phyloP scores from a whole-genome alignment of 2,113 vertebrate species.

The Camelus bactrianus region DNA sequence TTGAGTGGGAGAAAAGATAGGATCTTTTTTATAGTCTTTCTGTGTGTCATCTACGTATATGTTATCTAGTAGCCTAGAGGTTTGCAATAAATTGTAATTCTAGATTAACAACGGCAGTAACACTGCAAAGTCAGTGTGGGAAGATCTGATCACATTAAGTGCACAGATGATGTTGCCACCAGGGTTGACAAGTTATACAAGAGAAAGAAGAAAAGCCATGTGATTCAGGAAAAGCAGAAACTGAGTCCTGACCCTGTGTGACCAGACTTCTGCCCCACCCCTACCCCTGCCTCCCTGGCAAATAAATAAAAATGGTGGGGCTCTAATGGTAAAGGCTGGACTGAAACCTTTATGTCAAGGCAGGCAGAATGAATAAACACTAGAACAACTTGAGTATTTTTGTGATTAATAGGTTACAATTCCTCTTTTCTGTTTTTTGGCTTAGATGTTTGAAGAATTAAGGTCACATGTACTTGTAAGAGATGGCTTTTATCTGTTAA shows the following conservation, averaged over 20 bases:
- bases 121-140: neutral
- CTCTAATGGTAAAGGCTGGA: neutral
- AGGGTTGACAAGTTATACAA: neutral
- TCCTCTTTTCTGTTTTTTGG: neutral
- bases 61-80: neutral
- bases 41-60: neutral
- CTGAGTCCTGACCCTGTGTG: accelerated
- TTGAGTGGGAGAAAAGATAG: neutral
- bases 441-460: neutral
- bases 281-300: neutral
- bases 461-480: neutral
- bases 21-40: neutral
- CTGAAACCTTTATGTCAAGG: neutral
- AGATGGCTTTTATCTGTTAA: neutral
- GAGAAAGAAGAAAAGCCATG: neutral
- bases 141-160: neutral
- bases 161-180: neutral
- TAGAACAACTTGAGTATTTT: neutral
- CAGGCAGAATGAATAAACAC: neutral
- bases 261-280: no score
- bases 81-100: constrained; percentile 6
- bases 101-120: neutral
- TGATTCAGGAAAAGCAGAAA: neutral
- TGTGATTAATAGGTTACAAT: neutral
- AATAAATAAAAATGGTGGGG: neutral